These are phyloP conservation scores for Rugalucina vietnamica DNA, from an alignment of 2,888 invertebrate genomes.

Conservation along the genomic window DNA sequence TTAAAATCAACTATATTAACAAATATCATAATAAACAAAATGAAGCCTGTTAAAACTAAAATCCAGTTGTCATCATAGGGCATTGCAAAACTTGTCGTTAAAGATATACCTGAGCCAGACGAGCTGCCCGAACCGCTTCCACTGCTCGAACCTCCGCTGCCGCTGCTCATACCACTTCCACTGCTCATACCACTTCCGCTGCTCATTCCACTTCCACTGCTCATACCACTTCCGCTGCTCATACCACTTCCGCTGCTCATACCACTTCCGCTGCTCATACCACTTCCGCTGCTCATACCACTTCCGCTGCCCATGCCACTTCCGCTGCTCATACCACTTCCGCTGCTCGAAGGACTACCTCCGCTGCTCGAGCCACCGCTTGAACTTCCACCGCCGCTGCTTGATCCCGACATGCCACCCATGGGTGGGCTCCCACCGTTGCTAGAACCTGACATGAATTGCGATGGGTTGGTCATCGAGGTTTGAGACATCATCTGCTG, in stretches of 20 bases:
- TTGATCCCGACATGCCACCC: conserved; percentile 4
- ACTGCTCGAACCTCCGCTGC: not conserved
- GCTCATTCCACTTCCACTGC: not conserved
- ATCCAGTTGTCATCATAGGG: too few species aligned
- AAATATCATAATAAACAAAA: too few species aligned
- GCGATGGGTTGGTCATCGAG: conserved; percentile 26
- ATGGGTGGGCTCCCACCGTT: conserved; percentile 33
- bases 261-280: not conserved
- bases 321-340: not conserved
- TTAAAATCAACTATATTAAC: too few species aligned
- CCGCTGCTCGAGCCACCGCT: not conserved
- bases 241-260: not conserved
- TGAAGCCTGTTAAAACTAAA: too few species aligned
- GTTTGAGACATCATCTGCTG: conserved; percentile 47
- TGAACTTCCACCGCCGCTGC: not conserved
- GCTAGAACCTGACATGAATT: conserved; percentile 36
- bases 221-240: not conserved
- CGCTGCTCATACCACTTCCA: not conserved
- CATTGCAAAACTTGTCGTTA: too few species aligned
- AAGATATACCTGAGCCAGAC: not conserved
- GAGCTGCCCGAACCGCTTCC: not conserved
- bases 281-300: not conserved
- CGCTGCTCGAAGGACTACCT: not conserved
- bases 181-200: not conserved
- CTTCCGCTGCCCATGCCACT: not conserved